Conservation (phyloP, 2,797 vertebrate species). For the Anomalospiza imberbis region DNA sequence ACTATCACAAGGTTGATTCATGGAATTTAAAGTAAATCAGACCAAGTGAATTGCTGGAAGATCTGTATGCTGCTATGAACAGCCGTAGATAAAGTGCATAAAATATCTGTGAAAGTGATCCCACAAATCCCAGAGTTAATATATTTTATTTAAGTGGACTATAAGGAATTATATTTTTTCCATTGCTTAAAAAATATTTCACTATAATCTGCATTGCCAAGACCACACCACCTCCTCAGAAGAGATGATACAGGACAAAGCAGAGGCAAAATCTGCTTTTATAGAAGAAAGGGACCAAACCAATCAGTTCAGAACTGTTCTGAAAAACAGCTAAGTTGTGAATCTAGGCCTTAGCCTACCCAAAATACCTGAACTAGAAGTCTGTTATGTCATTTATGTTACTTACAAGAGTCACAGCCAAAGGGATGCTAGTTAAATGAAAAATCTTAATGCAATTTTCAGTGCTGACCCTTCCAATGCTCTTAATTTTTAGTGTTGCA, state of each 20-base stretch:
- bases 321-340: background rate
- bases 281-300: background rate
- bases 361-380: background rate
- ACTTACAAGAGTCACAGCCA: background rate
- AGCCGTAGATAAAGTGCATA: background rate
- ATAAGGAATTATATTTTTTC: background rate
- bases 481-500: background rate
- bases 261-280: background rate
- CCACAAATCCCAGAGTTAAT: constrained; percentile 13
- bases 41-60: background rate
- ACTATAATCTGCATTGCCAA: background rate
- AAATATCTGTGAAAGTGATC: background rate
- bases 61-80: background rate
- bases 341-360: background rate
- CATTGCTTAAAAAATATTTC: constrained; percentile 27
- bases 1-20: constrained; percentile 8
- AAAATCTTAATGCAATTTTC: background rate
- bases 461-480: background rate
- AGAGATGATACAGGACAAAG: background rate
- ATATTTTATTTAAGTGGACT: background rate
- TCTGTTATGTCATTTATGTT: background rate
- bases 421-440: background rate
- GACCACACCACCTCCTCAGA: background rate
- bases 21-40: constrained; percentile 18
- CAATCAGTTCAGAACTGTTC: background rate